phyloP scores from a whole-genome alignment of 2,113 vertebrate genomes.

The Catharus fuscescens region DNA sequence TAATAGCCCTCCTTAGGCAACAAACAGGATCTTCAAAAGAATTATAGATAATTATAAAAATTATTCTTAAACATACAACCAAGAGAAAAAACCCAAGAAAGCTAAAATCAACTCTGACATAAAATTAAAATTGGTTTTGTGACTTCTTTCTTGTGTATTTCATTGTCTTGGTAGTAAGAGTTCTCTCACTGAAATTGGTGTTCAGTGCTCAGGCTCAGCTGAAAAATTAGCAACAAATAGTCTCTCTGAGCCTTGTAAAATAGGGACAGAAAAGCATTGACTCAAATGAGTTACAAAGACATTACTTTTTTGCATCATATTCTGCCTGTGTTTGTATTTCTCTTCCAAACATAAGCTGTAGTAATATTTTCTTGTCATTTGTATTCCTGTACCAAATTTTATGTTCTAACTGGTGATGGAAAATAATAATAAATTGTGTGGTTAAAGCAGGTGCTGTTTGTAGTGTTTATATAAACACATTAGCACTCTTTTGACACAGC shows the following conservation, averaged over 20 bases:
- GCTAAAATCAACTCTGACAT: background rate
- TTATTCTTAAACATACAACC: background rate
- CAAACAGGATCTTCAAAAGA: background rate
- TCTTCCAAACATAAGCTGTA: background rate
- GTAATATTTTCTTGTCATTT: constrained; percentile 5
- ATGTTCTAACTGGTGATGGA: background rate
- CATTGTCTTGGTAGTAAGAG: background rate
- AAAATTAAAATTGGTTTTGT: background rate
- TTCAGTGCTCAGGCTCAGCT: background rate
- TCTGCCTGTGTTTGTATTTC: background rate
- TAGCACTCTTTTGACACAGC: constrained; percentile 72
- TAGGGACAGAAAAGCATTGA: background rate
- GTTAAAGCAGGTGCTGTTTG: constrained; percentile 65
- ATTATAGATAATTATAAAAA: background rate
- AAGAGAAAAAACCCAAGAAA: background rate
- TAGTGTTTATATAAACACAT: constrained; percentile 70
- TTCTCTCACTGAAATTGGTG: background rate
- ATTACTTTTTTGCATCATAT: background rate
- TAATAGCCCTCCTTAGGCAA: background rate
- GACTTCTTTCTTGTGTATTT: background rate
- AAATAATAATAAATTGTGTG: constrained; percentile 52
- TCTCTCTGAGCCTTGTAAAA: background rate
- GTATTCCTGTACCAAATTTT: background rate
- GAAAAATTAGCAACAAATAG: background rate
- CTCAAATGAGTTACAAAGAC: background rate